Conservation (phyloP, 2,888 invertebrate species). For the Drosophila mimetica region DNA sequence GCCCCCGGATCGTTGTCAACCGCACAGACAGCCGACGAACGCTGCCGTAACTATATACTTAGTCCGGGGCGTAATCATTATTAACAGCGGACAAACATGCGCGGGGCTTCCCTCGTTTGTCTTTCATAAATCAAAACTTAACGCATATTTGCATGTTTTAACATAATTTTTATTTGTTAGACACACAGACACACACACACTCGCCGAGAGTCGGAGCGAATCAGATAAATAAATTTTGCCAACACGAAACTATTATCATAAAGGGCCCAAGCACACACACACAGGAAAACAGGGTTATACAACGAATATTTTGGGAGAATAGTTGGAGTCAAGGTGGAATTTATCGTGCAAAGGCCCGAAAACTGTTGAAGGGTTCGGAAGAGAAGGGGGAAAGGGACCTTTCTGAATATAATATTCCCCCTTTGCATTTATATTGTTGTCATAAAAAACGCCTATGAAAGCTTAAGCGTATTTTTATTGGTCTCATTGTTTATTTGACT, state of each 20-base stretch:
- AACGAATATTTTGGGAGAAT: conserved; percentile 65
- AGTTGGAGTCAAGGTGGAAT: conserved; percentile 69
- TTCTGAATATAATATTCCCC: conserved; percentile 45
- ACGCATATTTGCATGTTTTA: conserved; percentile 83
- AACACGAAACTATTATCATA: conserved; percentile 83
- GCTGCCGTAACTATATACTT: conserved; percentile 52
- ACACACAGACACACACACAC: conserved; percentile 31
- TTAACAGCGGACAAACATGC: conserved; percentile 58
- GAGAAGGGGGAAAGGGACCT: conserved; percentile 1
- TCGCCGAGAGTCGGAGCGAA: conserved; percentile 44
- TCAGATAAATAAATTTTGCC: conserved; percentile 79
- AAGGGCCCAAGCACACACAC: conserved; percentile 61
- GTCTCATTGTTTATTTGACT: conserved; percentile 79
- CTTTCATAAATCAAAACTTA: conserved; percentile 81
- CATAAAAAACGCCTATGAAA: conserved; percentile 83
- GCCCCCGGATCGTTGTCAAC: conserved; percentile 27
- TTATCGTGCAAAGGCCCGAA: conserved; percentile 70
- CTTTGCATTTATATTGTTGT: conserved; percentile 81
- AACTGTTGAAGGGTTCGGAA: conserved; percentile 74
- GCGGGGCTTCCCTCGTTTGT: conserved; percentile 48
- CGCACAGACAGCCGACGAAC: conserved; percentile 43
- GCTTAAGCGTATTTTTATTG: conserved; percentile 81
- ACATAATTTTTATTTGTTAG: conserved; percentile 81
- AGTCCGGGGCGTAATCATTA: conserved; percentile 65
- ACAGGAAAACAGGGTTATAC: conserved; percentile 55